Base-by-base conservation (phyloP, 2,888 invertebrate species). In the Oscheius myriophilus region DNA sequence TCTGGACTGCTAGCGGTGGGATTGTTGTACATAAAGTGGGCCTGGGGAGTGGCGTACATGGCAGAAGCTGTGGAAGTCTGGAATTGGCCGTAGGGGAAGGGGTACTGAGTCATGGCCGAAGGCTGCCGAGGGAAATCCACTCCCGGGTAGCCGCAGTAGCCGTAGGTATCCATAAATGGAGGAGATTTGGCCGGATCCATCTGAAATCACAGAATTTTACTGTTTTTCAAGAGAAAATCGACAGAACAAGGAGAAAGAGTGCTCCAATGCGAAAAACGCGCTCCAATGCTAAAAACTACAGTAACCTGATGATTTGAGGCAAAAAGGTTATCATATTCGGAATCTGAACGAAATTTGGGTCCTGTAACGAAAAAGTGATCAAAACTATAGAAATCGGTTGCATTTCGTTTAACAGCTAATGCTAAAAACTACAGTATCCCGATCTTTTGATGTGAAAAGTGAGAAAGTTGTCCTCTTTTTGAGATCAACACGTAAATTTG, bases 1-100 rank as follows among this genome's bases (percentile, higher is more conserved):
- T 73, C 75, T n/a, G 73, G 73, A 12, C 69, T 68, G 43, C 70
- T 71, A 21, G 72, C 73, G 3, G 75, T 62, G 11, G 67, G 72
- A 6, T 55, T 54, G 9, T 57, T 52, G 54, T 73, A 76, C 70
- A 73, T 73, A 18, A 59, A 46, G 21, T 26, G 54, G 6, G 51
- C 41, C 18, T 62, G 64, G 2, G 64, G 64, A 23, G 12, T 23
- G 23, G 23, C 26, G 21, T 63, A 63, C 63, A 63, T 63, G 26
- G 63, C 42, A 25, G 52, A 54, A 6, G 64, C 45, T 11, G 64
- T 46, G 23, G 41, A 21, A 23, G 64, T 21, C 12, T 53, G 64
- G 33, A 65, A 65, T 12, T 26, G 14, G 12, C 12, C n/a, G 33
- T 61, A 61, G 26, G 33, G 33, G 18, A 25, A 43, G 21, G 49